These are phyloP conservation scores for Protaetia brevitarsis DNA, from an alignment of 1,140 invertebrate genomes.

Conservation along the genomic window DNA sequence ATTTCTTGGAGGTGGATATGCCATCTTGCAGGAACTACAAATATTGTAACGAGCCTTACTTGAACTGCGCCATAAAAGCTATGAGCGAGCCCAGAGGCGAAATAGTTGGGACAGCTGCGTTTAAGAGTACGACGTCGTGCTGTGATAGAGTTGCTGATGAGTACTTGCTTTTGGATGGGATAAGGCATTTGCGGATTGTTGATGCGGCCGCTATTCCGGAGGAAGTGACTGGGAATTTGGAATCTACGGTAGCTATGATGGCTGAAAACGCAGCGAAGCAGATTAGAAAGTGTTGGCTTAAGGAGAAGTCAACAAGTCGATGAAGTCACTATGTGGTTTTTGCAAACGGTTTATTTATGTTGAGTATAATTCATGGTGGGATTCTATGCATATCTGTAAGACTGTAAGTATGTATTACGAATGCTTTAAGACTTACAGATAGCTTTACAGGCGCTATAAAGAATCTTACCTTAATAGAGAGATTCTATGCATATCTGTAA, in stretches of 20 bases:
- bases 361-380: no score
- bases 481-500: no score
- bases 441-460: no score
- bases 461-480: no score
- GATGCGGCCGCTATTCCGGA: slow-evolving; percentile 72
- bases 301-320: slow-evolving; percentile 25
- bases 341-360: no score
- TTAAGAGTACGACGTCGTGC: slow-evolving; percentile 58
- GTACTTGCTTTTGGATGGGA: slow-evolving; percentile 63
- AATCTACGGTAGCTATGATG: slow-evolving; percentile 46
- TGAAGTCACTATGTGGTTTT: no score
- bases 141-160: slow-evolving; percentile 72
- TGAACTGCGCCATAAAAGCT: slow-evolving; percentile 42
- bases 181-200: slow-evolving; percentile 65
- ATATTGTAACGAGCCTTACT: slow-evolving; percentile 56
- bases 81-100: slow-evolving; percentile 43
- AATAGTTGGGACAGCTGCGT: slow-evolving; percentile 60
- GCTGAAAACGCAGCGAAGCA: slow-evolving; percentile 35
- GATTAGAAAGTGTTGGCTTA: slow-evolving; percentile 33
- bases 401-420: no score
- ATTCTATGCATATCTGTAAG: no score
- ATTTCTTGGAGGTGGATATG: slow-evolving; percentile 60
- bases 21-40: slow-evolving; percentile 61
- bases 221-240: slow-evolving; percentile 48
- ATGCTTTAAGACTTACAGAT: no score